phyloP scores from a whole-genome alignment of 2,888 invertebrate genomes.

The Dynastes grantii region DNA sequence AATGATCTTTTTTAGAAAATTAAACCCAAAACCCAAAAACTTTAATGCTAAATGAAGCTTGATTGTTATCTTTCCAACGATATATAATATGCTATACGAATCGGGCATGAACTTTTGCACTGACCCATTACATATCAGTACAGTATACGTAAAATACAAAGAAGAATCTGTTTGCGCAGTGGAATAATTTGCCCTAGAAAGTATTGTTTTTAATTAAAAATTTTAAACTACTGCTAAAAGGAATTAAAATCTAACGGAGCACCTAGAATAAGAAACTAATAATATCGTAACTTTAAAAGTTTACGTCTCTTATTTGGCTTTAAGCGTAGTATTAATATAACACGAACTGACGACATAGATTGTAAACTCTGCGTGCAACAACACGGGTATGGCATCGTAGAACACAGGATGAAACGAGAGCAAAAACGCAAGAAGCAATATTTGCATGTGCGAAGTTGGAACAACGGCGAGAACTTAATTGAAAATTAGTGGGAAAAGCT shows the following conservation, averaged over 20 bases:
- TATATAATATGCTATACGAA: too few relatives aligned
- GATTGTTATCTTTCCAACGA: too few relatives aligned
- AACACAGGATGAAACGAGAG: not conserved
- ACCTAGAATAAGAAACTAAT: not conserved
- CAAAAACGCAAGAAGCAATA: constrained; percentile 18
- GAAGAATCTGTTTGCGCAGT: too few relatives aligned
- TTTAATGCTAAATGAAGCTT: too few relatives aligned
- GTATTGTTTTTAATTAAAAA: constrained; percentile 35
- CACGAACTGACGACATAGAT: constrained; percentile 2
- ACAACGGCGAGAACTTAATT: constrained; percentile 55
- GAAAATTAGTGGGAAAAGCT: constrained; percentile 60
- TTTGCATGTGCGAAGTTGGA: constrained; percentile 19
- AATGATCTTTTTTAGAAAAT: too few relatives aligned
- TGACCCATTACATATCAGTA: too few relatives aligned
- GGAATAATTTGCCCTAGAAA: not conserved
- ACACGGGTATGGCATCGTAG: not conserved
- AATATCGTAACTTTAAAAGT: constrained; percentile 24
- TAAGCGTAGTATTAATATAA: constrained; percentile 3
- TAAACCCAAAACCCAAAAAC: too few relatives aligned
- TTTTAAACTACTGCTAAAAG: not conserved
- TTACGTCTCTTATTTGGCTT: constrained; percentile 14
- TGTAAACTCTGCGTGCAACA: constrained; percentile 6
- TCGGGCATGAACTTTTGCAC: too few relatives aligned
- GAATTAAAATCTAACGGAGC: not conserved
- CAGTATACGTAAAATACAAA: too few relatives aligned